These are phyloP conservation scores for Drosophila mauritiana DNA, from an alignment of 1,140 invertebrate species.

Conservation along the genomic window DNA sequence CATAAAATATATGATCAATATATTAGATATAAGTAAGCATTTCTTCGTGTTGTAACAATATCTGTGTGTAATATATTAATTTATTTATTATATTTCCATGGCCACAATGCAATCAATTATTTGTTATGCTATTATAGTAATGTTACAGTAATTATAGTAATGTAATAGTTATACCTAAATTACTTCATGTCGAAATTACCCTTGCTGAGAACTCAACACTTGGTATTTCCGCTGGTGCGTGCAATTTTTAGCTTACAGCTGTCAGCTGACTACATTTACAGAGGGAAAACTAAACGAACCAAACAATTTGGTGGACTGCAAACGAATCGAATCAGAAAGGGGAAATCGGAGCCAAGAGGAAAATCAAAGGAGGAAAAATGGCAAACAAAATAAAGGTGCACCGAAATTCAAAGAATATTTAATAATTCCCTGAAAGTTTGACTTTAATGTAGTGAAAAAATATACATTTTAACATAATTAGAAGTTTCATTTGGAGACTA, in stretches of 20 bases:
- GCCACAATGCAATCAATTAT: too few relatives aligned
- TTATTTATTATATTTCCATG: background rate
- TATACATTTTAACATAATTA: too few relatives aligned
- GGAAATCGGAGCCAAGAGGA: slow-evolving; percentile 4
- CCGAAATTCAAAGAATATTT: background rate
- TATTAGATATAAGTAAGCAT: too few relatives aligned
- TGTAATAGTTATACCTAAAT: too few relatives aligned
- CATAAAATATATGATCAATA: too few relatives aligned
- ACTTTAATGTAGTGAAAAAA: background rate
- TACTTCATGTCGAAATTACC: background rate
- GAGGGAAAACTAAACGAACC: slow-evolving; percentile 61
- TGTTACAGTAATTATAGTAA: too few relatives aligned
- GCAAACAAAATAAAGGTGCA: background rate
- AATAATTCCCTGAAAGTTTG: background rate
- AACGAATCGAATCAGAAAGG: slow-evolving; percentile 33
- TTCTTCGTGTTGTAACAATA: background rate
- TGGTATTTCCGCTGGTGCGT: slow-evolving; percentile 44
- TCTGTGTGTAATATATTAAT: too few relatives aligned
- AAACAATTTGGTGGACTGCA: slow-evolving; percentile 50
- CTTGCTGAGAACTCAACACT: background rate
- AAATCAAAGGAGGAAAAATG: background rate
- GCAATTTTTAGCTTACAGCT: slow-evolving; percentile 59
- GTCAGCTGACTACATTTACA: slow-evolving; percentile 39
- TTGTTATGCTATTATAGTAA: too few relatives aligned
- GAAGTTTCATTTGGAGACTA: too few relatives aligned